A percentile compares a stretch with the other conserved stretches of the same genome.
These are phyloP conservation scores for Augochlorella aurata DNA, from an alignment of 2,888 invertebrate species.

Conservation along the genomic window DNA sequence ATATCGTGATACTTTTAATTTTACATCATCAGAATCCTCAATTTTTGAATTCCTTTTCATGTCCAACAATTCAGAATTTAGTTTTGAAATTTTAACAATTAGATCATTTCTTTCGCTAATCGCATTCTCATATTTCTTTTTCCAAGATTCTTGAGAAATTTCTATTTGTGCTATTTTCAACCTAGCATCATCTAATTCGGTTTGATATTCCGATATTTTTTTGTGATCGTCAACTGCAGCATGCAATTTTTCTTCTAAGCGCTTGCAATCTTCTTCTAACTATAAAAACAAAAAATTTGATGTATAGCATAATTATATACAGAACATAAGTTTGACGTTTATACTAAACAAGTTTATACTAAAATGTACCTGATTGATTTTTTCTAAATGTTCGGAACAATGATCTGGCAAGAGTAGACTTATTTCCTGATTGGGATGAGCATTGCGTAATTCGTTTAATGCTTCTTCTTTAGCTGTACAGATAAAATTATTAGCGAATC, in stretches of 20 bases:
- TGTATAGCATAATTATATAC: not conserved
- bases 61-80: slow-evolving; percentile 66
- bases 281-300: slow-evolving; percentile 44
- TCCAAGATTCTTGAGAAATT: slow-evolving; percentile 75
- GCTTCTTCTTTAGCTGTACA: slow-evolving; percentile 77
- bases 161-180: slow-evolving; percentile 77
- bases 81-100: slow-evolving; percentile 63
- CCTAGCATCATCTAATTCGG: slow-evolving; percentile 72
- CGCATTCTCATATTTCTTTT: slow-evolving; percentile 72
- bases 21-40: slow-evolving; percentile 65
- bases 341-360: not conserved
- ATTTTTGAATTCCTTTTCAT: slow-evolving; percentile 62
- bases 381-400: slow-evolving; percentile 77
- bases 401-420: slow-evolving; percentile 74
- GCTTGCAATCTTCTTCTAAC: slow-evolving; percentile 76
- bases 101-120: slow-evolving; percentile 69
- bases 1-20: slow-evolving; percentile 59
- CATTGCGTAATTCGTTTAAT: slow-evolving; percentile 74
- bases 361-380: slow-evolving; percentile 73
- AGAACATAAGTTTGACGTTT: no score
- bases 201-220: slow-evolving; percentile 72
- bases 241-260: slow-evolving; percentile 75
- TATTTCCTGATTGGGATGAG: slow-evolving; percentile 75
- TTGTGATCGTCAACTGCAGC: slow-evolving; percentile 73
- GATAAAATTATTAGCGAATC: not conserved